Evolutionary conservation across 2,113 vertebrate genomes (phyloP), one percentile per base, ranked within the genome.

Genomic region (Balaeniceps rex): DNA sequence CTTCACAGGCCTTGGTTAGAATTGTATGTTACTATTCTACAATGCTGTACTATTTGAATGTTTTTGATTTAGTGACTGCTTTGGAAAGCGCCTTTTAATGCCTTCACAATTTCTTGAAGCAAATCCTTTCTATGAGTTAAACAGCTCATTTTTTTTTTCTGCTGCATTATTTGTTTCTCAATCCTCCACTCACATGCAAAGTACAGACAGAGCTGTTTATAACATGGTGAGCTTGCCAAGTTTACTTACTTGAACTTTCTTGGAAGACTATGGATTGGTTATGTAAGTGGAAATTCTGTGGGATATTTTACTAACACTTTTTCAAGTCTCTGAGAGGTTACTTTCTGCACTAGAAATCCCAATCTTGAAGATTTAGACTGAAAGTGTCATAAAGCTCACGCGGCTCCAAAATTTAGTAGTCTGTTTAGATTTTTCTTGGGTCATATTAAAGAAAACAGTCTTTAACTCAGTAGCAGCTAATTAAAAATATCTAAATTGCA

Each of bases 221-320:
- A 79, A 51, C 31, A 38, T 28, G 34, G 24, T 84, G 65, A 84
- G 26, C 34, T 83, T 88, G 69, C 58, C 76, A 58, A n/a, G 40
- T 87, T 87, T 83, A 54, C 65, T 93, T 93, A 61, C 51, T 94
- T 89, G 36, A 94, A 74, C 60, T 91, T 86, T 70, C 83, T 88
- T 87, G 80, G 55, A 94, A 88, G 83, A 12, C 49, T 47, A 7
- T 72, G 44, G 42, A 87, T 83, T 74, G 52, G 44, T 96, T 94
- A 72, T 85, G 9, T 90, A 90, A 95, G 34, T 31, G 54, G 52
- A 83, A 94, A 79, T 88, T 83, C 77, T 90, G 40, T 87, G 46
- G 65, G 61, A 64, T 94, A 79, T 87, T 91, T 95, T 93, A 33
- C 71, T 88, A 66, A 76, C 61, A 19, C 14, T 90, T 90, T 90